Evolutionary conservation across 2,888 invertebrate genomes (phyloP), one percentile per base, ranked within the genome.

Genomic region (Nemotelus pantherinus): DNA sequence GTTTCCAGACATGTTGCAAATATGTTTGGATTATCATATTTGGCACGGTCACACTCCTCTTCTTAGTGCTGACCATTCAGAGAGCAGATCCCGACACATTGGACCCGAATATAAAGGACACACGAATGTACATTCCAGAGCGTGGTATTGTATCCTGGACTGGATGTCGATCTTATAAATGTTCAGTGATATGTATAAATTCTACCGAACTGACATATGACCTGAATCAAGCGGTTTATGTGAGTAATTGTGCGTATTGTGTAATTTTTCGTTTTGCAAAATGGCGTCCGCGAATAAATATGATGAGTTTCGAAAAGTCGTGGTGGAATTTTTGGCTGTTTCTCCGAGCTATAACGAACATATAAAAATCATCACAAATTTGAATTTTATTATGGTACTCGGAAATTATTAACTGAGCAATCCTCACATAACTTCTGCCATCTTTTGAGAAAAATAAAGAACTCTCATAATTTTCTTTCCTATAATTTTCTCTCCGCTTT

Each of bases 151-250:
- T 5, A 41, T 7, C 7, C n/a, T 4, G 39, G 41, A 4, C 48
- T 3, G 68, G 70, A 10, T 78, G 78, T 63, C 25, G 9, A 43
- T 25, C 55, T 39, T 57, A 78, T n/a, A 48, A 60, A 3, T 78
- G 76, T 45, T 76, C 78, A 3, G 47, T 78, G 41, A 39, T 76
- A 45, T 78, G 78, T 48, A 57, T 55, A 3, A 76, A 78, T 76
- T 64, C 78, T 1, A 71, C 25, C 25, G 3, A 72, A n/a, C 48
- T 78, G 7, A 45, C 53, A 25, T 3, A 6, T 10, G 76, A 76
- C 41, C n/a, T 78, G 65, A 4, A 25, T 2, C 39, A 76, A 41
- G 65, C 76, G 3, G 44, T 76, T 53, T 5, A 7, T 43, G 76
- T 76, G 44, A 65, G 43, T 76, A 43, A 7, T 41, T 65, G 25